These are phyloP conservation scores for Sorex maritimensis DNA, from an alignment of 2,797 vertebrate genomes.

Conservation along the genomic window DNA sequence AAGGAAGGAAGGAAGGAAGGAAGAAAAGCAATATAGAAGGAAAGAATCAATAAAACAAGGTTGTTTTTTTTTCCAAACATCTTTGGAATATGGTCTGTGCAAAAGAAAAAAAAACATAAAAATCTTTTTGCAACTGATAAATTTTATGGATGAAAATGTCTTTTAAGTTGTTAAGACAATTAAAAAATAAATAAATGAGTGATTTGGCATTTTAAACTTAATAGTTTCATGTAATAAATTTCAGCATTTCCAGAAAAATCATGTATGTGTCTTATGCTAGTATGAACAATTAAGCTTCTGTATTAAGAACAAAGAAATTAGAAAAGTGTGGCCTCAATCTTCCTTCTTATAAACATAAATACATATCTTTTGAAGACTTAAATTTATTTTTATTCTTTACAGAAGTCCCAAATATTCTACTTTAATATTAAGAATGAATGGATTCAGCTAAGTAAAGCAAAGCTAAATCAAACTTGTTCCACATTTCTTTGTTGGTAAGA, in stretches of 20 bases:
- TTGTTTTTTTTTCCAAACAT: not conserved
- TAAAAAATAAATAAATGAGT: conserved; percentile 63
- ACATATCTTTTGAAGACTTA: not conserved
- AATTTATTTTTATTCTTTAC: conserved; percentile 55
- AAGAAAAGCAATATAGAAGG: no score
- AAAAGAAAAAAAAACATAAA: conserved; percentile 55
- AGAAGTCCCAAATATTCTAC: not conserved
- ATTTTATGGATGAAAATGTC: not conserved
- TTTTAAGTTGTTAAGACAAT: conserved; percentile 45
- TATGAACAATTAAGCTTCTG: conserved; percentile 11
- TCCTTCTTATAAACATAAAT: no score
- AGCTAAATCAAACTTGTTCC: not conserved
- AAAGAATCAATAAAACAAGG: not conserved
- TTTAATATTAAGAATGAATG: conserved; percentile 36
- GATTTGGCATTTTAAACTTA: conserved; percentile 58
- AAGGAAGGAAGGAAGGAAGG: no score
- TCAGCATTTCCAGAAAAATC: conserved; percentile 57
- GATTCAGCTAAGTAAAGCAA: not conserved
- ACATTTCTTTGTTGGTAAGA: not conserved
- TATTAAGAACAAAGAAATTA: conserved; percentile 45
- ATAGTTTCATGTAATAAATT: conserved; percentile 59
- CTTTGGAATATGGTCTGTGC: conserved; percentile 41
- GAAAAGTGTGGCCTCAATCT: not conserved
- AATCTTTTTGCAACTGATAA: conserved; percentile 49
- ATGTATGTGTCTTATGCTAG: conserved; percentile 3